Evolutionary conservation across 2,888 invertebrate genomes (phyloP).

Genomic region (Drosophila quasianomalipes): DNA sequence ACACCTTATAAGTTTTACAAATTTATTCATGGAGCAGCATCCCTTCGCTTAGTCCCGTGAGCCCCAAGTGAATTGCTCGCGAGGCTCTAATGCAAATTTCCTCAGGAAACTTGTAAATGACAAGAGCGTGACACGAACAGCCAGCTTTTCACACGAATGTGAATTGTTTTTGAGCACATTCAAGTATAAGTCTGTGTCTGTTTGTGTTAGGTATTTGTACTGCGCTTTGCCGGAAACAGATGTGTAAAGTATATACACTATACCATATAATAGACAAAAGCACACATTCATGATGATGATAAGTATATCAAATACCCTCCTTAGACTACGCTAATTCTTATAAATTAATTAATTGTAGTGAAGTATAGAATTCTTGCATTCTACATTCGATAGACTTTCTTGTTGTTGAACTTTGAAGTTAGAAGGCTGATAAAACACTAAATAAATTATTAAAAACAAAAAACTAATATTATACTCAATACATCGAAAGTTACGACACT

Average conservation of each 20-base stretch:
- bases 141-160: constrained; percentile 14
- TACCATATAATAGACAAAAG: constrained; percentile 32
- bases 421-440: not conserved
- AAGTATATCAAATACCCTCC: constrained; percentile 5
- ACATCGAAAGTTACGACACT: not conserved
- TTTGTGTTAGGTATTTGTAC: constrained; percentile 12
- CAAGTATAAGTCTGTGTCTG: constrained; percentile 7
- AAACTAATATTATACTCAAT: not conserved
- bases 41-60: not conserved
- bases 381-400: not conserved
- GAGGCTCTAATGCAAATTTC: constrained; percentile 68
- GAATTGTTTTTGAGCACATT: constrained; percentile 9
- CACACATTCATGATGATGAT: constrained; percentile 2
- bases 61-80: constrained; percentile 33
- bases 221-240: constrained; percentile 49
- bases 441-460: not conserved
- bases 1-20: constrained; percentile 19
- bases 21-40: constrained; percentile 39
- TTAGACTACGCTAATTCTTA: too few relatives aligned
- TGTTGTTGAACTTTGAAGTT: not conserved
- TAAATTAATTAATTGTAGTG: not conserved
- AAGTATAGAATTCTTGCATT: not conserved
- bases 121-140: constrained; percentile 38
- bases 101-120: constrained; percentile 55
- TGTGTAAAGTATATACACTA: constrained; percentile 44